phyloP scores from a whole-genome alignment of 2,888 invertebrate species.

The Aphodius granarius region DNA sequence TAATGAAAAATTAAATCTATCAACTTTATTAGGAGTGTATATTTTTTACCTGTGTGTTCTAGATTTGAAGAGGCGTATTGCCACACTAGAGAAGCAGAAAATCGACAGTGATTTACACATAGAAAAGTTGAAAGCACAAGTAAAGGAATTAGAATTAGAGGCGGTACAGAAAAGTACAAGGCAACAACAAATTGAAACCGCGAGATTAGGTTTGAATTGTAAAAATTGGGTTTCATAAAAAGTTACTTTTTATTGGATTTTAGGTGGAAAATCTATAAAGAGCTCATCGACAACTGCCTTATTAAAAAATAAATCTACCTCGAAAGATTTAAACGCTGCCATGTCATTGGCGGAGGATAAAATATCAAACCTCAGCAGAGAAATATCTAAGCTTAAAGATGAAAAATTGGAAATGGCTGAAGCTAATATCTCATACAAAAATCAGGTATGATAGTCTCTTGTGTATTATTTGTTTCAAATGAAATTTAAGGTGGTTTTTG shows the following conservation, averaged over 20 bases:
- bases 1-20: slow-evolving; percentile 34
- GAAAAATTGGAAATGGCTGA: slow-evolving; percentile 47
- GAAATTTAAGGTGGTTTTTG: background rate
- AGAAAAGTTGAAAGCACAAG: slow-evolving; percentile 62
- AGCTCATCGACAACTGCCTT: slow-evolving; percentile 41
- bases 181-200: slow-evolving; percentile 12
- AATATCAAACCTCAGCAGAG: slow-evolving; percentile 51
- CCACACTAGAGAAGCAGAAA: slow-evolving; percentile 59
- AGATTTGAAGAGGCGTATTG: slow-evolving; percentile 58
- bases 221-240: background rate
- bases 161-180: slow-evolving; percentile 31
- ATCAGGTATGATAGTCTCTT: slow-evolving; percentile 22
- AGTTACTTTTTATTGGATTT: too few species aligned
- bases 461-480: background rate
- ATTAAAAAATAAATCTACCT: slow-evolving; percentile 52
- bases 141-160: slow-evolving; percentile 58
- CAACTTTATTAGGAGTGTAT: slow-evolving; percentile 20
- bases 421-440: slow-evolving; percentile 40
- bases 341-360: slow-evolving; percentile 48
- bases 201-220: slow-evolving; percentile 19
- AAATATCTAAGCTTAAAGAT: slow-evolving; percentile 52
- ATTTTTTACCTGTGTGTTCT: slow-evolving; percentile 26
- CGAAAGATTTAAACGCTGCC: slow-evolving; percentile 47
- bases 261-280: slow-evolving; percentile 25
- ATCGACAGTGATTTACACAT: slow-evolving; percentile 59